A percentile compares a stretch with the other conserved stretches of the same genome.
phyloP scores from a whole-genome alignment of 2,888 invertebrate species.

The Dicyrtomina minuta region DNA sequence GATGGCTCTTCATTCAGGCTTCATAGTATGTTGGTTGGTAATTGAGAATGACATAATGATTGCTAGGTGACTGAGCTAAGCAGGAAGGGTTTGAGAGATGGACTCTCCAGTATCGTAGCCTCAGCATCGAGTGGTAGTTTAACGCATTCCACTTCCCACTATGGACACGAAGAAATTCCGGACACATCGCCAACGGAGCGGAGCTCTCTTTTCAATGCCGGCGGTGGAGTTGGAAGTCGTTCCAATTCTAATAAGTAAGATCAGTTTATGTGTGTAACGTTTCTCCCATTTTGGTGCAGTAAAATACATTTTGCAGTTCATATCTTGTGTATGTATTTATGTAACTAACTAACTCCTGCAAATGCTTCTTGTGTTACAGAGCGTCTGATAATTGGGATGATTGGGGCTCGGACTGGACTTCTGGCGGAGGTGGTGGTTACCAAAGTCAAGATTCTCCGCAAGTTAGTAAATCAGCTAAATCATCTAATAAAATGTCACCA shows the following conservation, averaged over 20 bases:
- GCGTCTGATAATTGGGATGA: conserved; percentile 44
- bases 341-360: too few species aligned
- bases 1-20: too few species aligned
- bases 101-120: conserved; percentile 50
- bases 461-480: conserved; percentile 16
- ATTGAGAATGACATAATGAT: too few species aligned
- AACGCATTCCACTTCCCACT: conserved; percentile 45
- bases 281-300: not conserved
- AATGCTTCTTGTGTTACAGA: conserved; percentile 5
- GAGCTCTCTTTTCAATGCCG: conserved; percentile 34
- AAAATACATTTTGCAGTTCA: not conserved
- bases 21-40: too few species aligned
- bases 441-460: conserved; percentile 41
- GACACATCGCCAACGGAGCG: conserved; percentile 45
- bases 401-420: conserved; percentile 45
- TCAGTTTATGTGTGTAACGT: not conserved
- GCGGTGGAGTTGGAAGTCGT: not conserved
- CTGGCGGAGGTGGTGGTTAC: conserved; percentile 39
- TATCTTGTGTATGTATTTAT: not conserved
- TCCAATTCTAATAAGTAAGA: not conserved
- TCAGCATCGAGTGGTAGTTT: conserved; percentile 47
- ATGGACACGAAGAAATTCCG: conserved; percentile 50
- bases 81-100: conserved; percentile 50
- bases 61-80: conserved; percentile 48
- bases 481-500: conserved; percentile 21